Evolutionary conservation across 2,113 vertebrate genomes (phyloP).

Genomic region (Syngnathus scovelli): DNA sequence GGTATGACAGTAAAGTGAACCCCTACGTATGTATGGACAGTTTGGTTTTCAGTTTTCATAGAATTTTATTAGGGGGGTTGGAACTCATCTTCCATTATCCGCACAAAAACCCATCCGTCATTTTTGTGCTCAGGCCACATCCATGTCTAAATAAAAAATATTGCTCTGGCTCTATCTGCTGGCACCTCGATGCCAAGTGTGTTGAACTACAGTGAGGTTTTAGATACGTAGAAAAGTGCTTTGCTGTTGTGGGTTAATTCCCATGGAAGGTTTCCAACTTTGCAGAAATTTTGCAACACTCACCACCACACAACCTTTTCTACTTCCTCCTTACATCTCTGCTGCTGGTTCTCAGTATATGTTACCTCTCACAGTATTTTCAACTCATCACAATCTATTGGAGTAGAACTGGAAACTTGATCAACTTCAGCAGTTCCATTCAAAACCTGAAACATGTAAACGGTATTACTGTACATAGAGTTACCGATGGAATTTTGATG

Average conservation of each 20-base stretch:
- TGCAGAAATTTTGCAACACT: background rate
- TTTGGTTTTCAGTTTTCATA: too few relatives aligned
- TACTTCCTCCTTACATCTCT: background rate
- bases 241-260: background rate
- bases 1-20: too few relatives aligned
- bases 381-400: background rate
- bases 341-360: background rate
- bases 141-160: background rate
- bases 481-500: background rate
- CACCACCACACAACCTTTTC: background rate
- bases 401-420: background rate
- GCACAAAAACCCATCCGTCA: background rate
- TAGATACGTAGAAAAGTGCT: too few relatives aligned
- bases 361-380: background rate
- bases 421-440: background rate
- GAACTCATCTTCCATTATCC: too few relatives aligned
- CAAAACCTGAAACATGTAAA: background rate
- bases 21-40: too few relatives aligned
- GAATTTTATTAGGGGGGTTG: too few relatives aligned
- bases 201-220: background rate
- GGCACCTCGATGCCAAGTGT: background rate
- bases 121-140: background rate
- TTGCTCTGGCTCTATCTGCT: background rate
- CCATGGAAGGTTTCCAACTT: background rate
- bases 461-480: background rate